Conservation (phyloP, 1,140 invertebrate species). For the Macrosteles quadrilineatus region DNA sequence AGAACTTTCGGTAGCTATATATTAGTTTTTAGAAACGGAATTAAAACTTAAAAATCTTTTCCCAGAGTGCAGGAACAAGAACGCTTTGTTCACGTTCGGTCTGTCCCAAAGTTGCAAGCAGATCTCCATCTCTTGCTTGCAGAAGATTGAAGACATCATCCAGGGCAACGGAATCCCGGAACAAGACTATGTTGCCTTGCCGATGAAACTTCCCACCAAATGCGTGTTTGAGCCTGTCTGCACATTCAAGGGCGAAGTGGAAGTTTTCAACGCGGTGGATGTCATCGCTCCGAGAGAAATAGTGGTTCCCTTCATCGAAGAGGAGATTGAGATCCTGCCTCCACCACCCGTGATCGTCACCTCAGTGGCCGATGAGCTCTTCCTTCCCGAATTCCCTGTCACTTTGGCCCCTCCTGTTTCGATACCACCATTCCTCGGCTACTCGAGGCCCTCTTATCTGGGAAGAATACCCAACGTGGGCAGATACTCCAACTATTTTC, state of each 20-base stretch:
- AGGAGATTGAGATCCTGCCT: neutral
- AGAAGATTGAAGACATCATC: constrained; percentile 13
- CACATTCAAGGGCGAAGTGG: constrained; percentile 9
- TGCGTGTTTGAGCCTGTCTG: constrained; percentile 2
- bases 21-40: too few species aligned
- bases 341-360: too few species aligned
- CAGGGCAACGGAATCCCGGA: constrained; percentile 7
- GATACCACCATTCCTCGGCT: too few species aligned
- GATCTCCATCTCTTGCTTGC: constrained; percentile 8
- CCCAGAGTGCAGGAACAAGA: constrained; percentile 8
- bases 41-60: neutral
- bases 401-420: too few species aligned
- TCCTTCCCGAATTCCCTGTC: too few species aligned
- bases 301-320: neutral
- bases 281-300: neutral
- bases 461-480: too few species aligned
- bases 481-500: too few species aligned
- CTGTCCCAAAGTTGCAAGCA: constrained; percentile 4
- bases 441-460: too few species aligned
- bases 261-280: neutral
- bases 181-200: constrained; percentile 8
- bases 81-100: constrained; percentile 3
- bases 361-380: too few species aligned
- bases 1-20: too few species aligned
- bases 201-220: constrained; percentile 4